phyloP scores from a whole-genome alignment of 2,797 vertebrate species.

The Sciurus vulgaris region DNA sequence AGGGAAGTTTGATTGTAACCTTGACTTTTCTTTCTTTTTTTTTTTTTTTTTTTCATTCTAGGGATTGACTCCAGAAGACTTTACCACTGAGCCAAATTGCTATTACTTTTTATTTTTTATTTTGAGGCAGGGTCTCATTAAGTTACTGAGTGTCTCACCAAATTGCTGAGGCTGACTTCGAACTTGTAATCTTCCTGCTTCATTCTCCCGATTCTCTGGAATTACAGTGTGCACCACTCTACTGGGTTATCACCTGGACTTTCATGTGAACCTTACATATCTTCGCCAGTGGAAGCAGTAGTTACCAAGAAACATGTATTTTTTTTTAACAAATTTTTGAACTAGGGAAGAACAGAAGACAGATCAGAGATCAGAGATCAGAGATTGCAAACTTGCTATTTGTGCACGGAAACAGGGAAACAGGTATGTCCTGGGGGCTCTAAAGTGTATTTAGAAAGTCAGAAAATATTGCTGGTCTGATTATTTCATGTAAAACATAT shows the following conservation, averaged over 20 bases:
- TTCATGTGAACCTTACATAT: not conserved
- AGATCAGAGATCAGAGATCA: not conserved
- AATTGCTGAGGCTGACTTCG: too few species aligned
- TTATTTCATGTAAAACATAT: not conserved
- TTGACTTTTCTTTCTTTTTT: not conserved
- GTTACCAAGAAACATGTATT: not conserved
- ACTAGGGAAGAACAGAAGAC: not conserved
- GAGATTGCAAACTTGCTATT: not conserved
- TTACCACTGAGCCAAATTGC: too few species aligned
- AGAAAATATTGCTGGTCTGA: not conserved
- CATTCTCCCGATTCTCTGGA: too few species aligned
- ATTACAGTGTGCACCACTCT: too few species aligned
- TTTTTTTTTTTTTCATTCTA: too few species aligned
- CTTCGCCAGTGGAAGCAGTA: not conserved
- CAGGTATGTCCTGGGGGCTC: not conserved
- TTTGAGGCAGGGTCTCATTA: too few species aligned
- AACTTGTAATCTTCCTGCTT: too few species aligned
- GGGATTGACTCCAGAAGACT: too few species aligned
- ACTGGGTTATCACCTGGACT: not conserved
- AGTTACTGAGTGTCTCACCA: too few species aligned
- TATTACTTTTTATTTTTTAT: too few species aligned
- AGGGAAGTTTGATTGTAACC: not conserved
- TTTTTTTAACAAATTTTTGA: slow-evolving; percentile 33
- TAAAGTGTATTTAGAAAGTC: not conserved
- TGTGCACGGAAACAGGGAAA: not conserved